Evolutionary conservation across 2,888 invertebrate species (phyloP).

Genomic region (Octodonta nipae): DNA sequence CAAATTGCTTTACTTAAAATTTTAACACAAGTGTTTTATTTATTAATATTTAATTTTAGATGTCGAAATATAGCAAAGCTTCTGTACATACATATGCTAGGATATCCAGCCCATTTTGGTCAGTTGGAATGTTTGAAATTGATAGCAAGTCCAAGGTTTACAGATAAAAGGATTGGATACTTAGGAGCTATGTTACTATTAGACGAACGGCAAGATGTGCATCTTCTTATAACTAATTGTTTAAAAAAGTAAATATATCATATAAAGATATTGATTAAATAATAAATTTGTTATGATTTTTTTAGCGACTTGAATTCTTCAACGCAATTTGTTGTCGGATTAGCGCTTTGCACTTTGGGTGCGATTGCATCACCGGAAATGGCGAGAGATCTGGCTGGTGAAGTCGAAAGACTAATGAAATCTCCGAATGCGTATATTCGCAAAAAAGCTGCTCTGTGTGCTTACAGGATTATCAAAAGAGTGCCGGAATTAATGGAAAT

Average conservation of each 20-base stretch:
- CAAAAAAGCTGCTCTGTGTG: slow-evolving; percentile 95
- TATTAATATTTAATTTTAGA: slow-evolving; percentile 37
- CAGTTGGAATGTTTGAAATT: slow-evolving; percentile 98
- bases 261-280: background rate
- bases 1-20: too few species aligned
- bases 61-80: slow-evolving; percentile 99
- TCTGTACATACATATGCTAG: slow-evolving; percentile 98
- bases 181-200: slow-evolving; percentile 95
- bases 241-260: slow-evolving; percentile 77
- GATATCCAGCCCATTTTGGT: slow-evolving; percentile 99
- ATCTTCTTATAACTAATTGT: slow-evolving; percentile 95
- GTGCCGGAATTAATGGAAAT: slow-evolving; percentile 99
- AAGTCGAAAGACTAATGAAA: slow-evolving; percentile 95
- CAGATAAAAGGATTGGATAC: slow-evolving; percentile 98
- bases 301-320: slow-evolving; percentile 92
- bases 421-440: slow-evolving; percentile 97
- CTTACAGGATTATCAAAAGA: slow-evolving; percentile 84
- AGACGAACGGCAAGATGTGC: slow-evolving; percentile 97
- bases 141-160: slow-evolving; percentile 95
- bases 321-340: slow-evolving; percentile 94
- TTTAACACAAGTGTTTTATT: too few species aligned
- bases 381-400: slow-evolving; percentile 94
- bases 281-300: slow-evolving; percentile 11
- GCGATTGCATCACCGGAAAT: slow-evolving; percentile 99
- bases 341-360: slow-evolving; percentile 93